A percentile compares a stretch with the other conserved stretches of the same genome.
phyloP scores from a whole-genome alignment of 37 sponge, comb jelly and placozoan species.

The Hexactinellida sp. region DNA sequence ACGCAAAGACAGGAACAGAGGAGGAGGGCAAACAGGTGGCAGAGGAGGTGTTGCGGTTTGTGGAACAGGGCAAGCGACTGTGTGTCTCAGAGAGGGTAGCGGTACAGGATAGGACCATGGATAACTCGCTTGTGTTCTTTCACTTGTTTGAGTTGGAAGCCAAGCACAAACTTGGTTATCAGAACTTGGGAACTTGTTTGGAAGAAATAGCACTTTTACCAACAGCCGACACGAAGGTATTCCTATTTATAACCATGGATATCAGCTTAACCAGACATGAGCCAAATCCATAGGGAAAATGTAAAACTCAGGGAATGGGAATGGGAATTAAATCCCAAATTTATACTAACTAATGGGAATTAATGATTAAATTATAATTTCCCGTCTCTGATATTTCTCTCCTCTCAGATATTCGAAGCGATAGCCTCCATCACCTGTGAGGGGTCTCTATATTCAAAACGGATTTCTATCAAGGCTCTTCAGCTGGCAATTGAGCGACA shows the following conservation, averaged over 20 bases:
- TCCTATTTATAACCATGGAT: background rate
- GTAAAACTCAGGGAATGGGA: too few relatives aligned
- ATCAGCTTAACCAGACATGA: too few relatives aligned
- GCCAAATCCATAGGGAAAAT: too few relatives aligned
- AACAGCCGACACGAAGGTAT: conserved; percentile 39
- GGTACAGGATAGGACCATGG: background rate
- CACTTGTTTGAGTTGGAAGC: conserved; percentile 81
- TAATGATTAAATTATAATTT: too few relatives aligned
- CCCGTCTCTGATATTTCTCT: too few relatives aligned
- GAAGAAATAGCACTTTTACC: conserved; percentile 23
- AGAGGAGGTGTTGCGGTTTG: conserved; percentile 34
- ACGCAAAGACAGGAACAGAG: conserved; percentile 15
- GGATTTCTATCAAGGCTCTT: background rate
- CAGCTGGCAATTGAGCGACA: background rate
- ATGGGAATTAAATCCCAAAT: too few relatives aligned
- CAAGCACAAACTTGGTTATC: conserved; percentile 32
- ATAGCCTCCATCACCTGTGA: background rate
- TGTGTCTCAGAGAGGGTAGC: background rate
- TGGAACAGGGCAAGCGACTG: conserved; percentile 26
- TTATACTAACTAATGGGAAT: too few relatives aligned
- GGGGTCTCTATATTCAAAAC: background rate
- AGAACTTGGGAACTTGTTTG: conserved; percentile 27
- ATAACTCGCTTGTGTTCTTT: conserved; percentile 22
- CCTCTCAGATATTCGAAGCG: background rate
- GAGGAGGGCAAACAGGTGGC: conserved; percentile 33